Conservation (phyloP, 2,113 vertebrate genomes). For the Taurulus bubalis region DNA sequence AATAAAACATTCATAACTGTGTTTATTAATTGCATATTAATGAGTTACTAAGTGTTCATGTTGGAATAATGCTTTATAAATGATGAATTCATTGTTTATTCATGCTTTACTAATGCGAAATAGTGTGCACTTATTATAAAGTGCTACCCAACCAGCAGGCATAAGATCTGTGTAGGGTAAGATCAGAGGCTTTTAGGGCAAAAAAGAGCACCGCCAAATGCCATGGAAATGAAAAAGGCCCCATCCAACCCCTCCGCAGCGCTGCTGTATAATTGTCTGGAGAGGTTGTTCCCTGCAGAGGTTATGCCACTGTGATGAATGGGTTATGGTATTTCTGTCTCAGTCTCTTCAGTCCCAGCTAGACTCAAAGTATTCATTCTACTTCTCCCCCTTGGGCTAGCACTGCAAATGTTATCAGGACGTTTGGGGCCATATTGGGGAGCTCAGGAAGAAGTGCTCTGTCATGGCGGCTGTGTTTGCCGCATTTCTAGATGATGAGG, state of each 20-base stretch:
- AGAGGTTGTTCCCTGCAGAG: conserved; percentile 46
- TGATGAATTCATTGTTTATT: too few species aligned
- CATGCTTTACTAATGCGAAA: too few species aligned
- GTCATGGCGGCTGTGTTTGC: not conserved
- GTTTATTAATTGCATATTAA: too few species aligned
- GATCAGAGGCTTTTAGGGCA: conserved; percentile 9
- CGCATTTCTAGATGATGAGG: conserved; percentile 27
- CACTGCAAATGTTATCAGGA: conserved; percentile 12
- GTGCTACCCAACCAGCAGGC: too few species aligned
- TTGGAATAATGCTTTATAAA: too few species aligned
- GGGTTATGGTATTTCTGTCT: conserved; percentile 47
- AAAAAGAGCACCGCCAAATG: conserved; percentile 12
- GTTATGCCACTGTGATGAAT: conserved; percentile 44
- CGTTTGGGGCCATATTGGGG: conserved; percentile 7
- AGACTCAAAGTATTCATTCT: conserved; percentile 43
- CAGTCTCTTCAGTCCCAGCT: conserved; percentile 10
- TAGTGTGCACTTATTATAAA: too few species aligned
- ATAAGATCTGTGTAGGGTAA: not conserved
- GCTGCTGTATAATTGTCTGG: conserved; percentile 25
- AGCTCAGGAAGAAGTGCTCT: conserved; percentile 29
- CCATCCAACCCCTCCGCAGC: conserved; percentile 24
- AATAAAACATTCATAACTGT: too few species aligned
- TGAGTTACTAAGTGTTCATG: too few species aligned
- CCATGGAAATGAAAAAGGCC: conserved; percentile 25
- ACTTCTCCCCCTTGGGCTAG: conserved; percentile 4